These are phyloP conservation scores for human DNA, from an alignment of 2,113 vertebrate species.

Conservation along the genomic window GRCh38 chr2:205325501-205326000, in stretches of 20 bases:
- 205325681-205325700: no score
- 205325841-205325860: no score
- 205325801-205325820: slow-evolving; percentile 20
- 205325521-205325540: no score
- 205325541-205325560: no score
- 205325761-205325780: background rate
- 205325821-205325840: slow-evolving; percentile 48
- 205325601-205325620: no score
- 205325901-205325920: slow-evolving; percentile 30
- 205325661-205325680: no score
- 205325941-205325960: slow-evolving; percentile 51
- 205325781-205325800: slow-evolving; percentile 19
- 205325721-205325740: background rate
- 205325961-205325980: slow-evolving; percentile 38
- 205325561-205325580: no score
- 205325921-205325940: background rate
- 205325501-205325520: background rate
- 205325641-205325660: no score
- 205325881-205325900: slow-evolving; percentile 29
- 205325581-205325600: no score
- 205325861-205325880: no score
- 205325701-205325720: slow-evolving; percentile 1
- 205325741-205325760: background rate
- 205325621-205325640: no score
- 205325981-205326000: slow-evolving; percentile 56